Evolutionary conservation across 2,888 invertebrate genomes (phyloP).

Genomic region (Lomographa bimaculata): DNA sequence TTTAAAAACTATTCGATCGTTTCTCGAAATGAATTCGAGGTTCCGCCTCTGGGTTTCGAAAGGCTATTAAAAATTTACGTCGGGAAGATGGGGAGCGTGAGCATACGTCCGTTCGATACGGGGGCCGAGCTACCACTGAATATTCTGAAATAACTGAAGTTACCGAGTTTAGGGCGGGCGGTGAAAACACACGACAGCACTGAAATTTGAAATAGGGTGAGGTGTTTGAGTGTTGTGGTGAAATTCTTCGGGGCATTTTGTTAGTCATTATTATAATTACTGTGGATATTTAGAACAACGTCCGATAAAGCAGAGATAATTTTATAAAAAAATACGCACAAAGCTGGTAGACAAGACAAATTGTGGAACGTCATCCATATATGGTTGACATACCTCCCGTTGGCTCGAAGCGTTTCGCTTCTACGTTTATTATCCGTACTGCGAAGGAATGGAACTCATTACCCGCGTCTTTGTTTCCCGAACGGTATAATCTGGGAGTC

Average conservation of each 20-base stretch:
- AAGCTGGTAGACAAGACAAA: too few relatives aligned
- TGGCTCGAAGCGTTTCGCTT: too few relatives aligned
- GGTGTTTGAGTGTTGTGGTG: slow-evolving; percentile 1
- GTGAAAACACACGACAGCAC: slow-evolving; percentile 28
- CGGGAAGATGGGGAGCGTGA: slow-evolving; percentile 24
- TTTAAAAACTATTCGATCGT: slow-evolving; percentile 37
- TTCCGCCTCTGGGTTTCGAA: slow-evolving; percentile 48
- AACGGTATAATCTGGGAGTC: too few relatives aligned
- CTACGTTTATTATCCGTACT: too few relatives aligned
- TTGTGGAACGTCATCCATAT: too few relatives aligned
- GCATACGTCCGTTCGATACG: slow-evolving; percentile 33
- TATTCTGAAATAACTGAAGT: slow-evolving; percentile 2
- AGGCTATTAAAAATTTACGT: slow-evolving; percentile 73
- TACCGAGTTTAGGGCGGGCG: slow-evolving; percentile 32
- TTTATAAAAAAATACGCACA: too few relatives aligned
- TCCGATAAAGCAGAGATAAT: too few relatives aligned
- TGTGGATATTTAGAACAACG: too few relatives aligned
- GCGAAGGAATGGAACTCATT: too few relatives aligned
- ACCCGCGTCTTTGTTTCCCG: too few relatives aligned
- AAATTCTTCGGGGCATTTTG: background rate
- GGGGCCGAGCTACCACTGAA: slow-evolving; percentile 41
- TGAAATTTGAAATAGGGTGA: slow-evolving; percentile 18
- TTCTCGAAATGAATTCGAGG: slow-evolving; percentile 42
- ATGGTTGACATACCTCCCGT: too few relatives aligned
- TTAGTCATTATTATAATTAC: too few relatives aligned